Evolutionary conservation across 2,888 invertebrate species (phyloP).

Genomic region (Vannuccia rotundouncinata): DNA sequence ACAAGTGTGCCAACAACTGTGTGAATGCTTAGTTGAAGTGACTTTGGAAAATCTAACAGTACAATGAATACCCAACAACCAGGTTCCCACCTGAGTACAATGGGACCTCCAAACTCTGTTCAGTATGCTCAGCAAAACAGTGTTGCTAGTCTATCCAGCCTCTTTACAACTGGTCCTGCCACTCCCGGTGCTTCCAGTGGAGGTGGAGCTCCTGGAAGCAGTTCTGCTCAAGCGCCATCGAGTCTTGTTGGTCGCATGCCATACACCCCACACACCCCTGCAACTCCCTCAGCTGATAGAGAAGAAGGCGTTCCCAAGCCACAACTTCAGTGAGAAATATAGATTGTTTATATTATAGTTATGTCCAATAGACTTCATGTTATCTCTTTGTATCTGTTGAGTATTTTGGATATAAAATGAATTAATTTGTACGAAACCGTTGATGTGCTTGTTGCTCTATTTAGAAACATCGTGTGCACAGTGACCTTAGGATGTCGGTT

Average conservation of each 20-base stretch:
- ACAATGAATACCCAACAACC: too few species aligned
- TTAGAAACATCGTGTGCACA: conserved; percentile 92
- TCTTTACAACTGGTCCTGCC: neutral
- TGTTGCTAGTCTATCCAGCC: neutral
- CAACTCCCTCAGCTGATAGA: conserved; percentile 19
- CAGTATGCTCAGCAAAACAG: neutral
- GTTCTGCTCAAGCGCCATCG: neutral
- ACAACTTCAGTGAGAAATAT: conserved; percentile 69
- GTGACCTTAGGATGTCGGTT: conserved; percentile 86
- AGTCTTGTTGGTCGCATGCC: conserved; percentile 32
- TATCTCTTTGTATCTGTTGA: too few species aligned
- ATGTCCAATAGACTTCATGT: neutral
- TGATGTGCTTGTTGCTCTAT: too few species aligned
- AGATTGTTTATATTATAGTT: neutral
- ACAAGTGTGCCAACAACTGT: too few species aligned
- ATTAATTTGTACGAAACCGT: too few species aligned
- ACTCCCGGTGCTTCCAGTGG: neutral
- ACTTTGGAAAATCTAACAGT: too few species aligned
- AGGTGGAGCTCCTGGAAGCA: neutral
- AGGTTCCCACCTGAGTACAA: neutral
- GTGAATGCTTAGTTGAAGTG: too few species aligned
- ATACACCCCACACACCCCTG: conserved; percentile 33
- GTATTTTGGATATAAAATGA: too few species aligned
- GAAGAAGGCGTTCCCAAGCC: conserved; percentile 58
- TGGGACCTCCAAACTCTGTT: neutral